Conservation (phyloP, 2,888 invertebrate species). For the Cenopis cana region DNA sequence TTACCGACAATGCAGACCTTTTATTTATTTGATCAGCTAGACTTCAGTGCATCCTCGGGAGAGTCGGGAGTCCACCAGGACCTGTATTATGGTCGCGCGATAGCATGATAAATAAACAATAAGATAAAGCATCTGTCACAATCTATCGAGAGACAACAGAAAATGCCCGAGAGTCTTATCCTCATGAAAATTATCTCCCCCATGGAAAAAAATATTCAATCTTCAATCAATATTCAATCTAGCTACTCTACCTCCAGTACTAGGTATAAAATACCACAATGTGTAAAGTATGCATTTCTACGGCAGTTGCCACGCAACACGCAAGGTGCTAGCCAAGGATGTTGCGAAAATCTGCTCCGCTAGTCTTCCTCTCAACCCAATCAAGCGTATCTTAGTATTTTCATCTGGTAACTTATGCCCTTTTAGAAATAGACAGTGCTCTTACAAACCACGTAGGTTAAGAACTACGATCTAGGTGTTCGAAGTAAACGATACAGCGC, state of each 20-base stretch:
- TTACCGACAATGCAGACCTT: too few species aligned
- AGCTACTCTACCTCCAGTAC: neutral
- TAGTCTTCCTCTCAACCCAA: neutral
- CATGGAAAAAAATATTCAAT: too few species aligned
- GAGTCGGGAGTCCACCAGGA: too few species aligned
- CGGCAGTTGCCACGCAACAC: constrained; percentile 37
- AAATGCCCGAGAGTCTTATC: too few species aligned
- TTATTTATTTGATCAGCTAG: too few species aligned
- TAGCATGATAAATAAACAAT: too few species aligned
- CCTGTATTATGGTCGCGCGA: too few species aligned
- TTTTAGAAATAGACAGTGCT: neutral
- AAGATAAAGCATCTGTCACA: too few species aligned
- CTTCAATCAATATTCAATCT: too few species aligned
- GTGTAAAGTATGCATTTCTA: constrained; percentile 36
- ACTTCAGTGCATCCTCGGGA: too few species aligned
- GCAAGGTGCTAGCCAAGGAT: constrained; percentile 41
- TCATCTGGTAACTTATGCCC: neutral
- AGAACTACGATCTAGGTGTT: constrained; percentile 18
- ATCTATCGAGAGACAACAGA: too few species aligned
- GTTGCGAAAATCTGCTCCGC: constrained; percentile 40
- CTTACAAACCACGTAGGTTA: constrained; percentile 30
- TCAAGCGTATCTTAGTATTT: neutral
- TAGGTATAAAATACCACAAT: constrained; percentile 14
- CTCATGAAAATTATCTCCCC: too few species aligned
- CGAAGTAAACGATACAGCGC: constrained; percentile 13